Base-by-base conservation (phyloP, 1,140 invertebrate species). In the Drosophila sulfurigaster region DNA sequence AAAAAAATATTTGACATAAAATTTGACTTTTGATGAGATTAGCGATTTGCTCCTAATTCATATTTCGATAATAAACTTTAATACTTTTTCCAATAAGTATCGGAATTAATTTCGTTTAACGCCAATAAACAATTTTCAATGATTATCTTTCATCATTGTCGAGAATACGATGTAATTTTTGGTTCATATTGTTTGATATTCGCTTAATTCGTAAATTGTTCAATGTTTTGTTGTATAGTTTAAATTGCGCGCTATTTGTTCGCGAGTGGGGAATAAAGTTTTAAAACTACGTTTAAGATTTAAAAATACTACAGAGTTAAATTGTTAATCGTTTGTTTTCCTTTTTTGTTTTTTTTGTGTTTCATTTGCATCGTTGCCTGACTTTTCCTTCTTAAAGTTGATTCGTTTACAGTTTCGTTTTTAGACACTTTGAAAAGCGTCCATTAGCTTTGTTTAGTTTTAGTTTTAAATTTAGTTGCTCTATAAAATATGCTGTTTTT, bases 291-390 rank as follows among this genome's bases (percentile, higher is more conserved):
- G 66, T 79, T 41, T 41, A 57, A 87, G 65, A 81, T 64, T 75
- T 72, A 81, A 87, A 87, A 88, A 88, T 66, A 70, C 85, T 87
- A 87, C 83, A 62, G 77, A 88, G 46, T 79, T 81, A 64, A 85
- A 80, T 81, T 73, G n/a, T 64, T 71, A 49, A 41, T 72, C 30
- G 51, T 73, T 81, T 52, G 8, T 30, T 49, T 63, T 62, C 7
- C 5, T 10, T 32, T 63, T 81, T 54, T 58, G 59, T 30, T 54
- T 63, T 62, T 10, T 41, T 63, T 81, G 59, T 58, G 64, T 56
- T 79, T 85, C 65, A 81, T 89, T 89, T 89, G 71, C 68, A 88
- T 88, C 85, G 85, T 89, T 88, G 85, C 78, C 86, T 85, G 70
- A 85, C 86, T 81, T 85, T 88, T 79, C 68, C 62, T 16, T 56